Evolutionary conservation across 2,888 invertebrate species (phyloP).

Genomic region (Epinotia brunnichana): DNA sequence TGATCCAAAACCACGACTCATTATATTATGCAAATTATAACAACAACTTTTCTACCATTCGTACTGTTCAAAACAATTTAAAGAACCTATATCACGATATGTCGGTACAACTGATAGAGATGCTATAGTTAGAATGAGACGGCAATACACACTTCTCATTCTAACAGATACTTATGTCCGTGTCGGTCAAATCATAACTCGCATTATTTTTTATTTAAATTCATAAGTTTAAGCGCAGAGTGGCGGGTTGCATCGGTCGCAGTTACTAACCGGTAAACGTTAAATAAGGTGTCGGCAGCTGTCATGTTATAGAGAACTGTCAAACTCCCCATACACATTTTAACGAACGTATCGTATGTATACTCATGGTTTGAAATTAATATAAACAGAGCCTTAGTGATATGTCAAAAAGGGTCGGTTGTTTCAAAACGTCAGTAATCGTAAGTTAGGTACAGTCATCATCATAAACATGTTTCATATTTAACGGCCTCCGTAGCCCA

Average conservation of each 20-base stretch:
- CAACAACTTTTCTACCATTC: conserved; percentile 27
- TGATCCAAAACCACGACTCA: not conserved
- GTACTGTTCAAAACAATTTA: not conserved
- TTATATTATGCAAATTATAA: not conserved
- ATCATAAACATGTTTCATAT: too few species aligned
- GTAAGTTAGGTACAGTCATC: too few species aligned
- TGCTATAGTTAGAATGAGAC: not conserved
- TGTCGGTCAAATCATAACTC: too few species aligned
- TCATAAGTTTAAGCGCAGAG: not conserved
- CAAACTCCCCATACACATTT: not conserved
- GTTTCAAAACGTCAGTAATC: not conserved
- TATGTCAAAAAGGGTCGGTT: not conserved
- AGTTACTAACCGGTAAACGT: not conserved
- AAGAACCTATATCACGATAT: not conserved
- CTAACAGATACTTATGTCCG: too few species aligned
- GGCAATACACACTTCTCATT: not conserved
- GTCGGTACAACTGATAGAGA: too few species aligned
- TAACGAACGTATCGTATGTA: too few species aligned
- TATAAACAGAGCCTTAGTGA: not conserved
- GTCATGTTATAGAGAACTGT: too few species aligned
- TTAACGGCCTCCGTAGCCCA: too few species aligned
- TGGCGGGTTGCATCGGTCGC: not conserved
- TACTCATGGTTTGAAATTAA: too few species aligned
- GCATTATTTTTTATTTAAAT: too few species aligned
- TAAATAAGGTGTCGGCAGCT: too few species aligned